phyloP scores from a whole-genome alignment of 1,140 invertebrate genomes.

The Drosophila willistoni region DNA sequence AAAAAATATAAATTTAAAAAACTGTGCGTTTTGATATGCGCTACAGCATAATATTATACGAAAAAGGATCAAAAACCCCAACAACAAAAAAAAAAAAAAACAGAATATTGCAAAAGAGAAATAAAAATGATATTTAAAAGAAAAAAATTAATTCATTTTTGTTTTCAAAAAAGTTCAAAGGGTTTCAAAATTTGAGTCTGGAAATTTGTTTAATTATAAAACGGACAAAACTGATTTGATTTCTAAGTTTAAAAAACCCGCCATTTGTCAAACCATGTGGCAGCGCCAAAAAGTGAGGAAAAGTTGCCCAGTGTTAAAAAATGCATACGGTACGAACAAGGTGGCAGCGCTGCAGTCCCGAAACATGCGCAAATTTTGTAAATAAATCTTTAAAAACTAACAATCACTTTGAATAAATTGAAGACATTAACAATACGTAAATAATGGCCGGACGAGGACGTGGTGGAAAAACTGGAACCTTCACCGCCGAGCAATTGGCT shows the following conservation, averaged over 20 bases:
- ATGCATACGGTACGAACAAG: neutral
- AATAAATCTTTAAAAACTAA: neutral
- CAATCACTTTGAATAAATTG: neutral
- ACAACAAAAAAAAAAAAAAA: neutral
- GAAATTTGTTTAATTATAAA: no score
- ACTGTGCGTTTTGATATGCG: slow-evolving; percentile 66
- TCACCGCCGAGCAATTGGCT: slow-evolving; percentile 86
- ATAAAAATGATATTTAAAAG: slow-evolving; percentile 73
- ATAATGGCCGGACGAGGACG: slow-evolving; percentile 83
- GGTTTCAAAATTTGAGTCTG: no score
- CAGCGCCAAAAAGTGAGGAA: no score
- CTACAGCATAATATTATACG: slow-evolving; percentile 63
- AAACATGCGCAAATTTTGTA: slow-evolving; percentile 44
- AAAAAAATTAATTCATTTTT: slow-evolving; percentile 8
- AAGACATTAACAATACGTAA: neutral
- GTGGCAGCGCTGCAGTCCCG: slow-evolving; percentile 38
- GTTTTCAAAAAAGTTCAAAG: no score
- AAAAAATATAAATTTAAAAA: neutral
- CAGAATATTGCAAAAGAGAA: slow-evolving; percentile 72
- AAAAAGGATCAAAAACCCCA: slow-evolving; percentile 65
- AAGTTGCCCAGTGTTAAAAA: no score
- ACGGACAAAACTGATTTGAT: no score
- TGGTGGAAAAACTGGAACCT: slow-evolving; percentile 85
- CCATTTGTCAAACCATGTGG: no score
- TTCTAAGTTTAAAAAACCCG: no score